phyloP scores from a whole-genome alignment of 2,888 invertebrate species.

The Xestia c-nigrum region DNA sequence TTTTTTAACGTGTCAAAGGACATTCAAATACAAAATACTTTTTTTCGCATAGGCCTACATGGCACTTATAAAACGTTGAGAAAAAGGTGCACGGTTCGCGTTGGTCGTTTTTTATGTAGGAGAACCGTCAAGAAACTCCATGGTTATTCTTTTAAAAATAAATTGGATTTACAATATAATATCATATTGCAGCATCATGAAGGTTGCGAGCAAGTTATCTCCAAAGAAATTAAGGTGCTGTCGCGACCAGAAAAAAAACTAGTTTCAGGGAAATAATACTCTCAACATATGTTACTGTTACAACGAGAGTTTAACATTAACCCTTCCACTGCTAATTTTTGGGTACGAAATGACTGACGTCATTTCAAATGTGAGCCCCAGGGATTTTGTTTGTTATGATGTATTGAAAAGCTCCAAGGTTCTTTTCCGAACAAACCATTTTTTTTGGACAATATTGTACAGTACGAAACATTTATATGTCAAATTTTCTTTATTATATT shows the following conservation, averaged over 20 bases:
- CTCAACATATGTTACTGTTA: neutral
- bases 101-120: too few relatives aligned
- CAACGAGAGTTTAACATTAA: neutral
- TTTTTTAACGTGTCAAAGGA: neutral
- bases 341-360: neutral
- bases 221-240: too few relatives aligned
- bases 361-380: neutral
- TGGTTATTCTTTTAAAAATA: too few relatives aligned
- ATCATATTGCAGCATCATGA: too few relatives aligned
- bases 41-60: too few relatives aligned
- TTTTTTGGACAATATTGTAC: neutral
- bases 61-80: too few relatives aligned
- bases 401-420: neutral
- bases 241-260: neutral
- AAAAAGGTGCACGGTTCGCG: too few relatives aligned
- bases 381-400: neutral
- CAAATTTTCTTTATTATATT: too few relatives aligned
- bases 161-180: too few relatives aligned
- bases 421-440: neutral
- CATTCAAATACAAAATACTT: neutral
- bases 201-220: too few relatives aligned
- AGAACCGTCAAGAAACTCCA: too few relatives aligned
- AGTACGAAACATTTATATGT: too few relatives aligned
- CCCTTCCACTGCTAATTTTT: neutral
- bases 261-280: neutral